Evolutionary conservation across 2,888 invertebrate species (phyloP), one percentile per base, ranked within the genome.

Genomic region (Pocota personata): DNA sequence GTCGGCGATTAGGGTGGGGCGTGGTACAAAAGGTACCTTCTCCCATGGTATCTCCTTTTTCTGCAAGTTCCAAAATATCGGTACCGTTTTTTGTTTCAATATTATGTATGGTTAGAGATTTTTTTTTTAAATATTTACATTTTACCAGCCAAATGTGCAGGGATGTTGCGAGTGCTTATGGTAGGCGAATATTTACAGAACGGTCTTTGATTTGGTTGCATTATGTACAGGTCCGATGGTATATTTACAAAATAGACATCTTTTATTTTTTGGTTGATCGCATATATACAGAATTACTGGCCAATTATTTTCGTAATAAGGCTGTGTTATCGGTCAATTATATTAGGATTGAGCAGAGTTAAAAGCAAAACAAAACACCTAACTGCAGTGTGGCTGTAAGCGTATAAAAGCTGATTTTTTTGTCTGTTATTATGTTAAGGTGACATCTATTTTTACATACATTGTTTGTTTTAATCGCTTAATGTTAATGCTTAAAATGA

Each of bases 11-110:
- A 97, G 94, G 91, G 97, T 96, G 90, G 97, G 97, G 89, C 97
- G 94, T 89, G 97, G 96, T 90, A 97, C 97, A 93, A 94, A 96
- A 90, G 97, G 97, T 93, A 96, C 96, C 94, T 96, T 96, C 93
- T 97, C 96, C 97, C 97, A 97, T 90, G 97, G 96, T 91, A 97
- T 95, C 93, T 94, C 93, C 92, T 89, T 90, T 83, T 89, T 91
- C 91, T 91, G 92, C 87, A 91, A 91, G 89, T 89, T 89, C 91
- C 91, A 91, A 88, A 89, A 75, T 79, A 83, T 77, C 66, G 60
- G 21, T 77, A 55, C 64, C 76, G 66, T 46, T 12, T 58, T 69
- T 71, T 79, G 66, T 84, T 58, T 79, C 55, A 73, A 64, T 83
- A 62, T 73, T 58, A 32, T 32, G 24, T 52, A n/a, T 10, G 14